These are phyloP conservation scores for Tychaedon coryphoeus DNA, from an alignment of 2,113 vertebrate species.

Conservation along the genomic window DNA sequence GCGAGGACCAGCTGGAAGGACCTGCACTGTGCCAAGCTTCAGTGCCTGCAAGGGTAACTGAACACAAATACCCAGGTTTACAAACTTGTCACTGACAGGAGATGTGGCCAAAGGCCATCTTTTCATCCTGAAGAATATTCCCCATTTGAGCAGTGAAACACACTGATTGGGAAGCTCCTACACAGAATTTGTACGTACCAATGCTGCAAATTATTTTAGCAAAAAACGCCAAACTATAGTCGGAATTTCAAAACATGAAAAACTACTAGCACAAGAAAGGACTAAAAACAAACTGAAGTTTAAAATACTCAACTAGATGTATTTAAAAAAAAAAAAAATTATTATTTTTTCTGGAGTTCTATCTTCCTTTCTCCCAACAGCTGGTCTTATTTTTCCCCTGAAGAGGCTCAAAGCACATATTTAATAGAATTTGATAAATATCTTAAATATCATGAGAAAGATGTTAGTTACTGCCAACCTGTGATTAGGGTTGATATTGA, in stretches of 20 bases:
- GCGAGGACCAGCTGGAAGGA: neutral
- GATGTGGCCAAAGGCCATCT: neutral
- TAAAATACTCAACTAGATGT: neutral
- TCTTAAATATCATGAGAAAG: neutral
- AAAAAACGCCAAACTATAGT: neutral
- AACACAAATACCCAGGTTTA: rapidly evolving
- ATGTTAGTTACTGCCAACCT: neutral
- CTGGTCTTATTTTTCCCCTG: neutral
- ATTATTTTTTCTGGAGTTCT: neutral
- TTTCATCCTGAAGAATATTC: neutral
- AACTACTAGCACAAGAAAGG: neutral
- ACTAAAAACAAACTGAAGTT: neutral
- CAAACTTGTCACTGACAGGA: neutral
- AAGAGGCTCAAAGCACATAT: neutral
- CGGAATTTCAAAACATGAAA: neutral
- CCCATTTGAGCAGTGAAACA: neutral
- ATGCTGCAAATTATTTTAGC: neutral
- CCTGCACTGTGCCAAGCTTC: neutral
- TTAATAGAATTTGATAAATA: neutral
- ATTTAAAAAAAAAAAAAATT: neutral
- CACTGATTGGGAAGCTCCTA: neutral
- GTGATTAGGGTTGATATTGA: slow-evolving; percentile 40
- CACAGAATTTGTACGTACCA: neutral
- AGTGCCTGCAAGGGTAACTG: rapidly evolving
- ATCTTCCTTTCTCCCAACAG: neutral